Evolutionary conservation across 2,888 invertebrate species (phyloP), one percentile per base, ranked within the genome.

Genomic region (Chironomus tentans): DNA sequence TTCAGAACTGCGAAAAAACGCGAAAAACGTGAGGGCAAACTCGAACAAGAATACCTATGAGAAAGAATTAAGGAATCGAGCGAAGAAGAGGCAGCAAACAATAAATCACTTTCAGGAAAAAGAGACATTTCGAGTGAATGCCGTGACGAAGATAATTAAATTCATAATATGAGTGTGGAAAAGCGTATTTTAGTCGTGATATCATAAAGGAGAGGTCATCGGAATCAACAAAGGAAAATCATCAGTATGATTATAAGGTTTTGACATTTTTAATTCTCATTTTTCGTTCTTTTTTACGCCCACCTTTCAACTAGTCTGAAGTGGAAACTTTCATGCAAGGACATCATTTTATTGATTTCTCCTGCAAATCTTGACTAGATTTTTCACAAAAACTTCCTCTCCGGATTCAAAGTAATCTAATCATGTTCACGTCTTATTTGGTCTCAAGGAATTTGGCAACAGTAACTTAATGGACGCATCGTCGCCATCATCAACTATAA

Each of bases 91-190:
- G 50, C n/a, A n/a, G 56, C 56, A 56, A 56, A 56, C 24, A 21
- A 18, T 21, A 65, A 65, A 65, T 65, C 65, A 65, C 65, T 65
- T 65, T 65, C 21, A 21, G 21, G 65, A 65, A 22, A 21, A 21
- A 65, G 5, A 24, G 24, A 65, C 21, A 18, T 13, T 13, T 21
- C 18, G 21, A 22, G 24, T 13, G 21, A 65, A 65, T 65, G 21
- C 13, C 65, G 65, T 65, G 65, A 65, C 65, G 65, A 22, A 21
- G 65, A 65, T 24, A 65, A 65, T 65, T 65, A 65, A 65, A 65
- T 65, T 65, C 65, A 65, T 24, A 65, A 38, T 38, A 38, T 10
- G 38, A 38, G 38, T 38, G 38, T 38, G 38, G 38, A 38, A 38
- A 65, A 65, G 65, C 21, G 12, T 22, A 12, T 22, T 65, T 65